These are phyloP conservation scores for Aphelenchoides fujianensis DNA, from an alignment of 1,140 invertebrate species.

Conservation along the genomic window DNA sequence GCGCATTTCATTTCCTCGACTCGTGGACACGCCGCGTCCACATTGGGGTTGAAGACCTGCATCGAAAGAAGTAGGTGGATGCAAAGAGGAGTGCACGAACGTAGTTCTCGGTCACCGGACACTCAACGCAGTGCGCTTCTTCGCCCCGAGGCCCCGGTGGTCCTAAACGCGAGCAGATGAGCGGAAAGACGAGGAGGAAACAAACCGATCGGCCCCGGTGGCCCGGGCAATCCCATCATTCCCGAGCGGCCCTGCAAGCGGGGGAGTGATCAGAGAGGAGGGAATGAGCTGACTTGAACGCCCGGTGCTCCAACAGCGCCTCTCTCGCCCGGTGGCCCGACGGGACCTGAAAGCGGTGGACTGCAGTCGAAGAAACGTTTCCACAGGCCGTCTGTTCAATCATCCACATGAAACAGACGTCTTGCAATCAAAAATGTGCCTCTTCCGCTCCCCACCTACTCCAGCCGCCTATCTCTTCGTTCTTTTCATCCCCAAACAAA, in stretches of 20 bases:
- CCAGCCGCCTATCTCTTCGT: too few species aligned
- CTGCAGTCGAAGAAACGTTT: too few species aligned
- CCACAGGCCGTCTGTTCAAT: too few species aligned
- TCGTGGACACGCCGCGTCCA: conserved; percentile 39
- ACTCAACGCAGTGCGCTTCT: conserved; percentile 50
- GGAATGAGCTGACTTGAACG: too few species aligned
- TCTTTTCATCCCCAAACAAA: neutral
- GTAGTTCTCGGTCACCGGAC: conserved; percentile 48
- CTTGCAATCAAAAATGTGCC: too few species aligned
- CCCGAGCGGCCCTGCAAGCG: too few species aligned
- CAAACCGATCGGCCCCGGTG: conserved; percentile 43
- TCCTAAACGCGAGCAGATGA: conserved; percentile 18
- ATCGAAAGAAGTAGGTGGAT: too few species aligned
- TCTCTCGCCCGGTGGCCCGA: conserved; percentile 36
- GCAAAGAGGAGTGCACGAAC: too few species aligned
- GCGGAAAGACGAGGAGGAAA: neutral
- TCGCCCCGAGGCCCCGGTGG: conserved; percentile 46
- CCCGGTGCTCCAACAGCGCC: conserved; percentile 16
- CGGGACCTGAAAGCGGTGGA: conserved; percentile 40
- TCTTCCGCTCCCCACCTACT: too few species aligned
- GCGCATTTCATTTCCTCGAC: conserved; percentile 47
- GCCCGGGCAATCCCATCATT: conserved; percentile 39
- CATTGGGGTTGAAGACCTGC: conserved; percentile 30
- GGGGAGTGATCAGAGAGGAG: too few species aligned
- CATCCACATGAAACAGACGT: too few species aligned